A percentile compares a stretch with the other conserved stretches of the same genome.
phyloP scores from a whole-genome alignment of 2,888 invertebrate genomes.

The Microctonus aethiopoides region DNA sequence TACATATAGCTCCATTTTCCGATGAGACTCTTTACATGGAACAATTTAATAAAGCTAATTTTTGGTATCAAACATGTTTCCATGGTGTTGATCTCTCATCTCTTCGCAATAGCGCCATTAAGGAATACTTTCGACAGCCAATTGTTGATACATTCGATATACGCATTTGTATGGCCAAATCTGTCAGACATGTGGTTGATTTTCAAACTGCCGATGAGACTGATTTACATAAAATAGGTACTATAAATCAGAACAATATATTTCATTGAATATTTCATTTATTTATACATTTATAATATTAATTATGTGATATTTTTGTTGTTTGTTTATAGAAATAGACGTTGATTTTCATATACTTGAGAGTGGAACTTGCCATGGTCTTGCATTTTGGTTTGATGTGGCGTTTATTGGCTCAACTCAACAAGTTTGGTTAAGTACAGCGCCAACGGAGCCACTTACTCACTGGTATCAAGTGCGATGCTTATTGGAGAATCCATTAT shows the following conservation, averaged over 20 bases:
- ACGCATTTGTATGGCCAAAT: conserved; percentile 95
- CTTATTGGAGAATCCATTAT: conserved; percentile 90
- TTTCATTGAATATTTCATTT: conserved; percentile 1
- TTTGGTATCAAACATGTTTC: conserved; percentile 98
- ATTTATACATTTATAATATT: not conserved
- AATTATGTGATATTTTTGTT: conserved; percentile 16
- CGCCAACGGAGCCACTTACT: conserved; percentile 96
- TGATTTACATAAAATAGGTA: conserved; percentile 90
- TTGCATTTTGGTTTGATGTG: conserved; percentile 99
- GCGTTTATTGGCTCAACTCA: conserved; percentile 91
- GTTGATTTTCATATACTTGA: conserved; percentile 92
- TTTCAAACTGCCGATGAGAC: conserved; percentile 92
- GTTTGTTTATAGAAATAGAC: conserved; percentile 78
- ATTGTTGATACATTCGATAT: conserved; percentile 99
- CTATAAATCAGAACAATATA: conserved; percentile 17
- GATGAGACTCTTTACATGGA: conserved; percentile 98
- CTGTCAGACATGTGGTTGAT: conserved; percentile 92
- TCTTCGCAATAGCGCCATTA: conserved; percentile 91
- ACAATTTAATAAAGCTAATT: conserved; percentile 98
- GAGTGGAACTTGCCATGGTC: conserved; percentile 94
- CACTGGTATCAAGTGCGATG: conserved; percentile 99
- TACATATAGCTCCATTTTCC: conserved; percentile 97
- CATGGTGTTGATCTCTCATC: conserved; percentile 96
- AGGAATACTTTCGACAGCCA: conserved; percentile 97
- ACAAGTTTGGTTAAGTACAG: conserved; percentile 96